These are phyloP conservation scores for Charanyca ferruginea DNA, from an alignment of 2,888 invertebrate species.

Conservation along the genomic window DNA sequence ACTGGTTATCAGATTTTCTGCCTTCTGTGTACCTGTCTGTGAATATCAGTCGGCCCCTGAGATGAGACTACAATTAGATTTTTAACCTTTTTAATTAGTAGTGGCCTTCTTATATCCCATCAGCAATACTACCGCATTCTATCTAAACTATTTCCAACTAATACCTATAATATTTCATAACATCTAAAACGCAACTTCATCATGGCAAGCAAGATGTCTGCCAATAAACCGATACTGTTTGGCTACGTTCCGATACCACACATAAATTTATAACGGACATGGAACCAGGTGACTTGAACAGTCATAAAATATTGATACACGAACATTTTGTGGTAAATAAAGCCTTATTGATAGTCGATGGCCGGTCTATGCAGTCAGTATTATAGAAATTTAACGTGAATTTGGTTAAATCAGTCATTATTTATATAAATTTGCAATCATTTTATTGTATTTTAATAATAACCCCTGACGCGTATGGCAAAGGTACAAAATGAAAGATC, in stretches of 20 bases:
- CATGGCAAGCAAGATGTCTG: conserved; percentile 71
- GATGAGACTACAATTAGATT: too few relatives aligned
- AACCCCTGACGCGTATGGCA: too few relatives aligned
- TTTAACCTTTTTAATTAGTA: too few relatives aligned
- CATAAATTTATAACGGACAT: conserved; percentile 77
- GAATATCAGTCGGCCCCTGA: too few relatives aligned
- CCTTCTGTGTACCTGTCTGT: too few relatives aligned
- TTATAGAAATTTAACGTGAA: conserved; percentile 1
- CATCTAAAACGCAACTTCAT: conserved; percentile 63
- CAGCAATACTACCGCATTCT: neutral
- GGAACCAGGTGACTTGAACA: conserved; percentile 75
- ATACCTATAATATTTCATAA: conserved; percentile 44
- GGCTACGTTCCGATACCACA: conserved; percentile 76
- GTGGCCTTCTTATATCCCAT: too few relatives aligned
- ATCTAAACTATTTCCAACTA: conserved; percentile 2
- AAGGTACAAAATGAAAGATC: too few relatives aligned
- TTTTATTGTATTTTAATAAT: too few relatives aligned
- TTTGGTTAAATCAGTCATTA: neutral
- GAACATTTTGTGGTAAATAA: conserved; percentile 54
- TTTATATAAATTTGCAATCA: too few relatives aligned
- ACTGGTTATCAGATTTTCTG: too few relatives aligned
- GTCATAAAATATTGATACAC: conserved; percentile 69
- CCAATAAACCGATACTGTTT: conserved; percentile 76
- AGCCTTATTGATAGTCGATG: conserved; percentile 43
- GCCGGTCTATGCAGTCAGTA: conserved; percentile 19